Evolutionary conservation across 2,113 vertebrate genomes (phyloP).

Genomic region (Merops nubicus): DNA sequence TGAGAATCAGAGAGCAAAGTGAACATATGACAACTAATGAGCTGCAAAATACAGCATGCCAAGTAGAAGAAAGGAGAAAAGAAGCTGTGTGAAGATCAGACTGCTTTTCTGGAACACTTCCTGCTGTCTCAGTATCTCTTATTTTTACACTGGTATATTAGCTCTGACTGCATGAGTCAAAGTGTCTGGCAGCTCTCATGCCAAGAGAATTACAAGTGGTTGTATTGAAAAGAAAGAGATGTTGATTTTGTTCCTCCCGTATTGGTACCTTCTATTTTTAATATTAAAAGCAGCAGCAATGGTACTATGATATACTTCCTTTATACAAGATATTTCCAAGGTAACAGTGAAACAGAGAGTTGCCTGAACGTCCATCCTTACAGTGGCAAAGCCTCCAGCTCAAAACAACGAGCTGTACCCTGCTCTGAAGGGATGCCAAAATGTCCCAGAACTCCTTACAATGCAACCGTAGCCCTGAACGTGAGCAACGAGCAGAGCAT

Average conservation of each 20-base stretch:
- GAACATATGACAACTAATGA: conserved; percentile 29
- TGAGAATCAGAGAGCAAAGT: not conserved
- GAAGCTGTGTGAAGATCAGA: conserved; percentile 46
- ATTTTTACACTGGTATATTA: not conserved
- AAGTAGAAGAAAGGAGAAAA: conserved; percentile 45
- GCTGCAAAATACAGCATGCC: conserved; percentile 37
- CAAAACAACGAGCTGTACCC: not conserved
- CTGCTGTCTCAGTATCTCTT: conserved; percentile 27
- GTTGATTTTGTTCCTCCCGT: not conserved
- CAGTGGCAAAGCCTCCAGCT: not conserved
- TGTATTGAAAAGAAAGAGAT: not conserved
- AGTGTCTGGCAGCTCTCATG: not conserved
- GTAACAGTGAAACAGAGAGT: not conserved
- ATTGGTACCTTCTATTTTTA: not conserved
- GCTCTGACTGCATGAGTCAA: conserved; percentile 11
- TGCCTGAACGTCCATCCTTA: not conserved
- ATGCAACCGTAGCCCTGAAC: not conserved
- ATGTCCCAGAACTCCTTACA: not conserved
- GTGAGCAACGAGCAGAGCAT: rapidly evolving
- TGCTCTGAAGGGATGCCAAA: not conserved
- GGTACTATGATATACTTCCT: not conserved
- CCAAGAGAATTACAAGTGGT: not conserved
- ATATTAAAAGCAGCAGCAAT: not conserved
- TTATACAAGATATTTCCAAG: not conserved
- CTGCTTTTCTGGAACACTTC: conserved; percentile 32